Base-by-base conservation (phyloP, 2,797 vertebrate species). In the Sebastes flavidus region DNA sequence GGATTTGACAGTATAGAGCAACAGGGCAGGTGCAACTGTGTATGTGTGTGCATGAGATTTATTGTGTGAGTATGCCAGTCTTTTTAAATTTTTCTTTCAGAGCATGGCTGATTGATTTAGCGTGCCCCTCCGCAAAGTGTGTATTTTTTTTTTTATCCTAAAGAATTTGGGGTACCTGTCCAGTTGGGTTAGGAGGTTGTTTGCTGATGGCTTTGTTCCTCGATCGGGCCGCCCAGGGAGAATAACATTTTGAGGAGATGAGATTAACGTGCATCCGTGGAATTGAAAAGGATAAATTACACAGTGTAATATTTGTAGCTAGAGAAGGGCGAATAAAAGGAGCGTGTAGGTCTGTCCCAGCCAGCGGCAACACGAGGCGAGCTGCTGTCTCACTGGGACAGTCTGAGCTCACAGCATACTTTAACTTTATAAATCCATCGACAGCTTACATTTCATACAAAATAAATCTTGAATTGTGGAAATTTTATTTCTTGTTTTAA, bases 181-280 rank as follows among this genome's bases (percentile, higher is more conserved):
- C 81, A 60, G 76, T 89, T 65, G 82, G 86, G 89, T 93, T 91
- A 90, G 75, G 82, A 83, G 88, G 80, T 70, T 89, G 80, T 87
- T 89, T 73, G 77, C 81, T 91, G 87, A 94, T 91, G 89, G 84
- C 91, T 94, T 94, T 91, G 87, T 93, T 91, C 87, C 66, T 30
- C 22, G 72, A 75, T 75, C 66, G 5, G 79, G 86, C 78, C 75
- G 61, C 83, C 70, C 71, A 70, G 82, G 70, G 85, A 85, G 81
- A 93, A 88, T 91, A 80, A 91, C 90, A 87, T 83, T 91, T 90
- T 82, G 84, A 88, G 85, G 82, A 93, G 88, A 92, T 88, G 83
- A 90, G 92, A 90, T 94, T 89, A 93, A 87, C 65, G 42, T 75
- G 81, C 93, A 89, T 88, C 79, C 63, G 54, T 83, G 81, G 87